Conservation (phyloP, 2,888 invertebrate species). For the Zele albiditarsus region DNA sequence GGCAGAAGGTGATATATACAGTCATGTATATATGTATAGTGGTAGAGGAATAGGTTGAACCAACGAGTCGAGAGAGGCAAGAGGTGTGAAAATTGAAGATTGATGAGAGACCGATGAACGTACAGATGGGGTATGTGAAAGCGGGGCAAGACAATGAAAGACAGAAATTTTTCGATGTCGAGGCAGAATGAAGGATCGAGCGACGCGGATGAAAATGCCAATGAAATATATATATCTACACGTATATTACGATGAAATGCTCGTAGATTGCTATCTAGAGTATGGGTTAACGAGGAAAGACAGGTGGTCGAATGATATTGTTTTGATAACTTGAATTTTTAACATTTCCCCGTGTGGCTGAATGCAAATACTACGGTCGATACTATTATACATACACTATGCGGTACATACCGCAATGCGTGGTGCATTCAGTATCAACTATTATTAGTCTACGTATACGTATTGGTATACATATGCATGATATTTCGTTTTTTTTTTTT, state of each 20-base stretch:
- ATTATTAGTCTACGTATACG: neutral
- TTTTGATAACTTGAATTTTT: conserved; percentile 37
- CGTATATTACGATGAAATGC: conserved; percentile 7
- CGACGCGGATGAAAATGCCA: conserved; percentile 23
- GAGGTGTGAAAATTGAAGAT: conserved; percentile 34
- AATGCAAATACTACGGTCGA: conserved; percentile 15
- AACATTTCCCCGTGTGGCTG: neutral
- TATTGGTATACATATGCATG: neutral
- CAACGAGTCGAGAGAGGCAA: conserved; percentile 7
- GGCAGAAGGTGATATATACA: neutral
- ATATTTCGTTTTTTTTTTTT: neutral
- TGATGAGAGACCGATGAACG: conserved; percentile 32
- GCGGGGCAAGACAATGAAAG: conserved; percentile 26
- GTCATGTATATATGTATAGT: neutral
- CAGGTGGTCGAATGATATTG: conserved; percentile 36
- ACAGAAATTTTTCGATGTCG: conserved; percentile 35
- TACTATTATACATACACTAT: neutral
- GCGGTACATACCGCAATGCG: neutral
- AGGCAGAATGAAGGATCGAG: conserved; percentile 30
- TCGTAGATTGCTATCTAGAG: neutral
- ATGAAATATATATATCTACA: conserved; percentile 16
- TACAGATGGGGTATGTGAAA: conserved; percentile 18
- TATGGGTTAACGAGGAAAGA: conserved; percentile 30
- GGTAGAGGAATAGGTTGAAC: neutral
- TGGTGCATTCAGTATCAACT: neutral